A percentile compares a stretch with the other conserved stretches of the same genome.
These are phyloP conservation scores for Cheilosia vernalis DNA, from an alignment of 2,888 invertebrate genomes.

Conservation along the genomic window DNA sequence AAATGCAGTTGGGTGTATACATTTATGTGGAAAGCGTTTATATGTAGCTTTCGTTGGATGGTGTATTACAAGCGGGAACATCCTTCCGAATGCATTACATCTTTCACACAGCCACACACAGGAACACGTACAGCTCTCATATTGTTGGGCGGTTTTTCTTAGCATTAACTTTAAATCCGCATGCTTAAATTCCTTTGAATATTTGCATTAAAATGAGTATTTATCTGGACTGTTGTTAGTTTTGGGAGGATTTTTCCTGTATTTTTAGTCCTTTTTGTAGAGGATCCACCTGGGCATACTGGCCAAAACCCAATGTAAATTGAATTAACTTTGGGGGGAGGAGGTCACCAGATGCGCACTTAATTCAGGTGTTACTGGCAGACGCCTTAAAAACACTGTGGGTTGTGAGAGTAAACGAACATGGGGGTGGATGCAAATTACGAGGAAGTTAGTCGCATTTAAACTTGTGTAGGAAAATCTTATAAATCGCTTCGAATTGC, in stretches of 20 bases:
- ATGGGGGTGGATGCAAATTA: constrained; percentile 21
- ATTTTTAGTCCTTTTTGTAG: no score
- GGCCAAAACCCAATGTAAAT: constrained; percentile 34
- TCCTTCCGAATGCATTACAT: neutral
- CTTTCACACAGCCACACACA: neutral
- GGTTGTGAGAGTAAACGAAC: no score
- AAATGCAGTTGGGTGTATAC: constrained; percentile 14
- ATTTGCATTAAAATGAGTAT: constrained; percentile 11
- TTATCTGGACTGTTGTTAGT: constrained; percentile 1
- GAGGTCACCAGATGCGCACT: constrained; percentile 45
- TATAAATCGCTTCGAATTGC: neutral
- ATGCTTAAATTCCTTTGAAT: constrained; percentile 13
- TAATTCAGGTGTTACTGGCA: neutral
- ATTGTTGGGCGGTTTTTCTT: neutral
- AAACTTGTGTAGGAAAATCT: neutral
- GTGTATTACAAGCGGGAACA: neutral
- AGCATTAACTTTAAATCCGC: constrained; percentile 6
- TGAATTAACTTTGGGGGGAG: constrained; percentile 35
- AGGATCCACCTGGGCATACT: neutral
- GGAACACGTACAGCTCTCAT: neutral
- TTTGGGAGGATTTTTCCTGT: constrained; percentile 9
- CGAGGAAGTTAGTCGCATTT: neutral
- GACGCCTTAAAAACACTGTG: neutral
- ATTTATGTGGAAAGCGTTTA: constrained; percentile 22
- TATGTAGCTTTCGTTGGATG: neutral